These are phyloP conservation scores for Drosophila elegans DNA, from an alignment of 1,140 invertebrate genomes.

Conservation along the genomic window DNA sequence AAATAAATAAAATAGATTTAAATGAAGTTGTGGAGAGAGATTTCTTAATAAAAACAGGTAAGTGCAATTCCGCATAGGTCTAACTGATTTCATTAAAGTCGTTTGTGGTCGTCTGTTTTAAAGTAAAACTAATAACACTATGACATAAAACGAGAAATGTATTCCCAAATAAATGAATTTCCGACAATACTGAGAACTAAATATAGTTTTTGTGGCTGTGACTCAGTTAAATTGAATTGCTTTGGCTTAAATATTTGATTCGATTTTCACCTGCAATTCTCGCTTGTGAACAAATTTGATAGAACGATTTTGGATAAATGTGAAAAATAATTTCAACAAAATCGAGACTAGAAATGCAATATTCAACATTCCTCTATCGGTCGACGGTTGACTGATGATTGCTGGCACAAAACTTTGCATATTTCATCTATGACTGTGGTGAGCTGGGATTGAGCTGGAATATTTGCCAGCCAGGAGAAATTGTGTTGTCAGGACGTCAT, in stretches of 20 bases:
- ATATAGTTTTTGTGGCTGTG: slow-evolving; percentile 11
- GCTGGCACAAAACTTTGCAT: slow-evolving; percentile 26
- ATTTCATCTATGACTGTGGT: slow-evolving; percentile 26
- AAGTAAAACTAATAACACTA: background rate
- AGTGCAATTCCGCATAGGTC: too few relatives aligned
- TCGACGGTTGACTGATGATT: slow-evolving; percentile 36
- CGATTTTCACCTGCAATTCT: background rate
- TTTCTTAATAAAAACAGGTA: too few relatives aligned
- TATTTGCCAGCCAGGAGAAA: slow-evolving; percentile 13
- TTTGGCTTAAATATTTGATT: slow-evolving; percentile 15
- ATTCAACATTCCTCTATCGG: slow-evolving; percentile 37
- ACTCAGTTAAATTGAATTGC: slow-evolving; percentile 4
- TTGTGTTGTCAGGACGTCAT: slow-evolving; percentile 27
- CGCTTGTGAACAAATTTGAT: slow-evolving; percentile 3
- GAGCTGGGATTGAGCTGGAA: slow-evolving; percentile 6
- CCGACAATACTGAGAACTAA: background rate
- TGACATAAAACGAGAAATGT: background rate
- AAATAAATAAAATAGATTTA: too few relatives aligned
- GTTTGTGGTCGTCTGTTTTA: too few relatives aligned
- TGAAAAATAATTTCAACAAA: slow-evolving; percentile 43
- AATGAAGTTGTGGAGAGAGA: too few relatives aligned
- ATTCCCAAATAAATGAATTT: background rate
- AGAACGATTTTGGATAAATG: background rate
- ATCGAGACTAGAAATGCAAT: slow-evolving; percentile 51
- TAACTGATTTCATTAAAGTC: too few relatives aligned